phyloP scores from a whole-genome alignment of 92 coral and sea anemone genomes.

The Paragorgia papillata region DNA sequence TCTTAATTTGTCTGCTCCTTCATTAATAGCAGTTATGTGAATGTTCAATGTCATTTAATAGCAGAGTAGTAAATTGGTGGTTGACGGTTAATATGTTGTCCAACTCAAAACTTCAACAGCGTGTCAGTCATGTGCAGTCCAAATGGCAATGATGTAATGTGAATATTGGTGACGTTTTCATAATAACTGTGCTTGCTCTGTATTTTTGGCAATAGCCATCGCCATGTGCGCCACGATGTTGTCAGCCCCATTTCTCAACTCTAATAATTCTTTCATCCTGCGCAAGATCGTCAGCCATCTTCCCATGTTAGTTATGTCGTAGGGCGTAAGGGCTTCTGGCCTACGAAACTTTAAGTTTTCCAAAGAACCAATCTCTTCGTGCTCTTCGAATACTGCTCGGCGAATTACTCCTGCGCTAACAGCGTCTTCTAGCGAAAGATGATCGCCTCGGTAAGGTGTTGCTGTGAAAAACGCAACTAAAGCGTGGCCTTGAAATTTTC shows the following conservation, averaged over 20 bases:
- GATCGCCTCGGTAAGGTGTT: slow-evolving; percentile 55
- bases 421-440: slow-evolving; percentile 18
- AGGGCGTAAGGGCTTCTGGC: too few species aligned
- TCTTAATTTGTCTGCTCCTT: too few species aligned
- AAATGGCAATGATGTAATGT: too few species aligned
- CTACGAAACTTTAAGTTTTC: not conserved
- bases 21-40: too few species aligned
- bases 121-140: too few species aligned
- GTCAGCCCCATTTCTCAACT: not conserved
- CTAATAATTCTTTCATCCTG: slow-evolving; percentile 3
- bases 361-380: not conserved
- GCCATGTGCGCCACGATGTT: slow-evolving; percentile 56
- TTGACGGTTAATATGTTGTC: too few species aligned
- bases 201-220: slow-evolving; percentile 44
- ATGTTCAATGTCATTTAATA: too few species aligned
- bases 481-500: slow-evolving; percentile 25
- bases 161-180: too few species aligned
- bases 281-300: not conserved
- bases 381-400: not conserved
- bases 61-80: too few species aligned
- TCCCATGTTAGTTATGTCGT: not conserved
- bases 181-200: too few species aligned
- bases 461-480: slow-evolving; percentile 56
- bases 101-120: too few species aligned
- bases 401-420: slow-evolving; percentile 44